A percentile compares a stretch with the other conserved stretches of the same genome.
Evolutionary conservation across 53 echinoderm and acorn worm genomes (phyloP).

Genomic region (Pentamera pediparva): DNA sequence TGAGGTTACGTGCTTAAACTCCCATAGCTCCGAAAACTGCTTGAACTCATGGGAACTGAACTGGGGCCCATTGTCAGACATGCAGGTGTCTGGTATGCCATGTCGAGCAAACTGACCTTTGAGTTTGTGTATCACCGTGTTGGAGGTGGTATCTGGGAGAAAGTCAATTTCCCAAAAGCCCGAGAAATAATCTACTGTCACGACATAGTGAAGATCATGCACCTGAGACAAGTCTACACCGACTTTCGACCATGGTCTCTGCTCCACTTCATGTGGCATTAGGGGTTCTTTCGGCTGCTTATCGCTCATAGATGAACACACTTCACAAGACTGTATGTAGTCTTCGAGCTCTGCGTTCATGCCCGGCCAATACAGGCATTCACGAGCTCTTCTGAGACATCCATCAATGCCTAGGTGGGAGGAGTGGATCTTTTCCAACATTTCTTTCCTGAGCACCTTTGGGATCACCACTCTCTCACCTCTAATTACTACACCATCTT

Average conservation of each 20-base stretch:
- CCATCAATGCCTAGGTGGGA: conserved; percentile 36
- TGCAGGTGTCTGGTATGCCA: conserved; percentile 37
- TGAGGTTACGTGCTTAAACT: conserved; percentile 27
- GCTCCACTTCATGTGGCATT: conserved; percentile 30
- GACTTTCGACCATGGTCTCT: conserved; percentile 46
- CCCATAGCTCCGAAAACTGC: conserved; percentile 20
- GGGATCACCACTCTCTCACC: conserved; percentile 38
- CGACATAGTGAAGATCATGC: conserved; percentile 25
- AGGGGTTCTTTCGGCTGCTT: conserved; percentile 43
- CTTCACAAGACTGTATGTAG: conserved; percentile 25
- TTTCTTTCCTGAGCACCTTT: conserved; percentile 27
- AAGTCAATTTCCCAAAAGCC: conserved; percentile 50
- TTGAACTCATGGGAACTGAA: conserved; percentile 24
- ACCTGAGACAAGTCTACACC: conserved; percentile 39
- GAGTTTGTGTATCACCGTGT: conserved; percentile 25
- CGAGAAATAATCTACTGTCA: conserved; percentile 50
- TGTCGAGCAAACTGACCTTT: conserved; percentile 43
- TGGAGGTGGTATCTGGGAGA: conserved; percentile 8
- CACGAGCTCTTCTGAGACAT: conserved; percentile 34
- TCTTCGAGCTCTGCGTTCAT: conserved; percentile 46
- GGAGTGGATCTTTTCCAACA: conserved; percentile 22
- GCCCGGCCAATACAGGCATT: conserved; percentile 42
- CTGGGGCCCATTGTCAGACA: conserved; percentile 48
- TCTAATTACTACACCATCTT: conserved; percentile 41
- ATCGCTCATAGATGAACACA: background rate